Evolutionary conservation across 1,140 invertebrate genomes (phyloP).

Genomic region (Wiebesia pumilae): DNA sequence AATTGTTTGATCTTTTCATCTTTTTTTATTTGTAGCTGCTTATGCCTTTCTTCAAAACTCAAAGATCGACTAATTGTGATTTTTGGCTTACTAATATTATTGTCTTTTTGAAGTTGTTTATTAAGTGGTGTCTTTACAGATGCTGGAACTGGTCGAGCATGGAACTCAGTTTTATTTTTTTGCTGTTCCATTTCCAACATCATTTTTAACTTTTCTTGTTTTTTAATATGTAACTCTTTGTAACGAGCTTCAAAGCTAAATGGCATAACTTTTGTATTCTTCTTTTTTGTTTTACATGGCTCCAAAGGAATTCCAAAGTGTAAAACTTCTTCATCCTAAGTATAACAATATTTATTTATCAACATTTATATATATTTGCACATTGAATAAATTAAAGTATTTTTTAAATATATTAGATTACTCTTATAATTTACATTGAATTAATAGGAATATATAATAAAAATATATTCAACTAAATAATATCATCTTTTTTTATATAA

Average conservation of each 20-base stretch:
- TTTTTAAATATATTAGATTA: too few species aligned
- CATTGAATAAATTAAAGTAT: background rate
- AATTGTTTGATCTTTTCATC: constrained; percentile 75
- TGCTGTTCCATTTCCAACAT: constrained; percentile 63
- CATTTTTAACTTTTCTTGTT: constrained; percentile 76
- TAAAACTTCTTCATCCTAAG: constrained; percentile 59
- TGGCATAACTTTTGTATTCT: constrained; percentile 65
- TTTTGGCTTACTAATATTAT: constrained; percentile 45
- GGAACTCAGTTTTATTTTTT: constrained; percentile 68
- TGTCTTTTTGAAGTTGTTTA: constrained; percentile 42
- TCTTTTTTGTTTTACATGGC: constrained; percentile 55
- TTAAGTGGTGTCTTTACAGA: constrained; percentile 53
- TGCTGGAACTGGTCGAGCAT: constrained; percentile 71
- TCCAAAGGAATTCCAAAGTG: constrained; percentile 68
- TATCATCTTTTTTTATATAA: too few species aligned
- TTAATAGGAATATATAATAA: too few species aligned
- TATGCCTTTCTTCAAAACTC: constrained; percentile 76
- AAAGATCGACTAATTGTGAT: constrained; percentile 69
- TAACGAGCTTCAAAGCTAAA: constrained; percentile 78
- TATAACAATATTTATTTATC: constrained; percentile 10
- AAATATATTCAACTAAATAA: too few species aligned
- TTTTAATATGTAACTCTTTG: constrained; percentile 71
- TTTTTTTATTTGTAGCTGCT: constrained; percentile 69
- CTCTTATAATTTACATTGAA: too few species aligned
- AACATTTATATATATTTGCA: constrained; percentile 9